A percentile compares a stretch with the other conserved stretches of the same genome.
Conservation (phyloP, 2,113 vertebrate species). For the Apteryx mantelli region DNA sequence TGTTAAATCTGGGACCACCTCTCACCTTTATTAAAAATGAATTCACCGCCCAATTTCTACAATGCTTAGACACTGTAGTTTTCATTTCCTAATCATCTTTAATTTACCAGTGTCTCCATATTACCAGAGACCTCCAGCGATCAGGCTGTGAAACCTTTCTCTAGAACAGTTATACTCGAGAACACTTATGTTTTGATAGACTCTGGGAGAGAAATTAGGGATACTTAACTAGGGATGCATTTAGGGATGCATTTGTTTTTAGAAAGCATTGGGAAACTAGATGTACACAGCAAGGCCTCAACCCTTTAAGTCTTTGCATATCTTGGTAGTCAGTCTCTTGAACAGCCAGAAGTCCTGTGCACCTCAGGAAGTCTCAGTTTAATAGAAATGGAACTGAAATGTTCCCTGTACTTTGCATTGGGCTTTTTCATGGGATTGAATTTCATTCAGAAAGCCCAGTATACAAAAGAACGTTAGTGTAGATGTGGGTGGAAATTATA, state of each 20-base stretch:
- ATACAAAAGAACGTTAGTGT: not conserved
- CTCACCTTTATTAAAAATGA: not conserved
- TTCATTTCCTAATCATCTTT: not conserved
- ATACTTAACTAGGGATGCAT: not conserved
- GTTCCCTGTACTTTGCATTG: not conserved
- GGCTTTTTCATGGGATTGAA: not conserved
- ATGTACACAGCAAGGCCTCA: not conserved
- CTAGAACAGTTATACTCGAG: not conserved
- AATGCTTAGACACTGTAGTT: not conserved
- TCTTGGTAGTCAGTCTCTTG: not conserved
- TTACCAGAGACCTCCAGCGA: not conserved
- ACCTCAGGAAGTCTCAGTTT: not conserved
- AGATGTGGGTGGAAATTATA: not conserved
- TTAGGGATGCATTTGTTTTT: not conserved
- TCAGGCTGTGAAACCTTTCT: not conserved
- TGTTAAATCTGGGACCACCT: not conserved
- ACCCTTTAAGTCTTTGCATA: not conserved
- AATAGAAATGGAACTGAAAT: not conserved
- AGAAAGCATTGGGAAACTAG: not conserved
- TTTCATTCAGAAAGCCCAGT: not conserved
- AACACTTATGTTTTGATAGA: not conserved
- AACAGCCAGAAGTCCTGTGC: not conserved
- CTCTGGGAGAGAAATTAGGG: not conserved
- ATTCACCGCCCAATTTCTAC: not conserved
- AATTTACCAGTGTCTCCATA: not conserved